phyloP scores from a whole-genome alignment of 2,113 vertebrate species.

The Lampris megalopsis region DNA sequence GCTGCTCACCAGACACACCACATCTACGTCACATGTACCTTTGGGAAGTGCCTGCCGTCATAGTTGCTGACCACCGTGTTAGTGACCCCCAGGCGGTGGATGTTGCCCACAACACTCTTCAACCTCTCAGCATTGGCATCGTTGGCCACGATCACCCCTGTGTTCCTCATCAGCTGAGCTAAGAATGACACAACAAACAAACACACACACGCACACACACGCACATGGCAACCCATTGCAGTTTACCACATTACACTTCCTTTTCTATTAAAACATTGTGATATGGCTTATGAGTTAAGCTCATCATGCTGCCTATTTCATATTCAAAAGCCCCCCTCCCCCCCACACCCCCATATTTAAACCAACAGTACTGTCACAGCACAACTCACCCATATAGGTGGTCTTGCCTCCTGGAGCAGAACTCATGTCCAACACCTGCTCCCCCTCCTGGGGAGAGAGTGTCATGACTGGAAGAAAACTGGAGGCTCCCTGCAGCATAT shows the following conservation, averaged over 20 bases:
- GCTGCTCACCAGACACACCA: neutral
- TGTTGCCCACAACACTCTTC: slow-evolving; percentile 94
- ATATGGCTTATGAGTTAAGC: too few relatives aligned
- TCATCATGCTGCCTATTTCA: too few relatives aligned
- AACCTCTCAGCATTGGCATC: slow-evolving; percentile 90
- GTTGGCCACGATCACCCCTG: slow-evolving; percentile 92
- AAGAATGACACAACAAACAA: neutral
- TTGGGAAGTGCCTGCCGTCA: slow-evolving; percentile 94
- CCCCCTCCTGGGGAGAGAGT: slow-evolving; percentile 94
- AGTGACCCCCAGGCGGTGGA: slow-evolving; percentile 95
- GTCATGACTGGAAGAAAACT: slow-evolving; percentile 97
- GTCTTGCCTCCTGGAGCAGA: slow-evolving; percentile 97
- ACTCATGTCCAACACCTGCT: slow-evolving; percentile 95
- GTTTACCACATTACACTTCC: too few relatives aligned
- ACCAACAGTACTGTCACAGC: neutral
- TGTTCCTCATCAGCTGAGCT: slow-evolving; percentile 99
- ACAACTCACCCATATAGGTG: slow-evolving; percentile 91
- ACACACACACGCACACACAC: slow-evolving; percentile 2
- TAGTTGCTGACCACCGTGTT: slow-evolving; percentile 92
- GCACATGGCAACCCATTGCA: neutral
- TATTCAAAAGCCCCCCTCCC: too few relatives aligned
- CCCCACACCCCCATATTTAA: too few relatives aligned
- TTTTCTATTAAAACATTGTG: too few relatives aligned
- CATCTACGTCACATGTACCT: slow-evolving; percentile 78
- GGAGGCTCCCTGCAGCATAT: slow-evolving; percentile 97